Evolutionary conservation across 2,888 invertebrate species (phyloP).

Genomic region (Aquatica leii): DNA sequence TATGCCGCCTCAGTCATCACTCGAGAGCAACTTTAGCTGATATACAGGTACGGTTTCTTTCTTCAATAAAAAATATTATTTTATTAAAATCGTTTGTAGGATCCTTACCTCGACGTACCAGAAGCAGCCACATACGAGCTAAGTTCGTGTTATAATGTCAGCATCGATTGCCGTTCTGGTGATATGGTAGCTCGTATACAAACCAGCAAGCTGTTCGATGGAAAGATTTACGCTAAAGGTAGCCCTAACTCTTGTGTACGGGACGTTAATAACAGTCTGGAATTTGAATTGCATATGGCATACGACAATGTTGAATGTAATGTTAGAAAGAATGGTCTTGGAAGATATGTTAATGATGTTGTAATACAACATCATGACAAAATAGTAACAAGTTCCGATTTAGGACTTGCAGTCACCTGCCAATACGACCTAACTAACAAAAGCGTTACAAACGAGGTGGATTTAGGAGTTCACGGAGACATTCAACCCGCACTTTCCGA

Average conservation of each 20-base stretch:
- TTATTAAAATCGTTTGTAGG: constrained; percentile 61
- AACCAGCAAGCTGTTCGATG: constrained; percentile 91
- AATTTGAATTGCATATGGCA: constrained; percentile 91
- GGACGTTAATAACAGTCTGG: constrained; percentile 86
- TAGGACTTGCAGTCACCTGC: constrained; percentile 91
- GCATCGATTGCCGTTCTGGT: constrained; percentile 89
- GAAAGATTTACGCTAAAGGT: constrained; percentile 94
- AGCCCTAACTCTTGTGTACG: constrained; percentile 92
- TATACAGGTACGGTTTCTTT: constrained; percentile 71
- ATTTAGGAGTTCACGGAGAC: constrained; percentile 88
- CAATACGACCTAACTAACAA: constrained; percentile 95
- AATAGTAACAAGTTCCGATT: constrained; percentile 92
- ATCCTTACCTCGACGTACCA: constrained; percentile 89
- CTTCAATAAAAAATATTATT: background rate
- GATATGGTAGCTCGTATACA: constrained; percentile 94
- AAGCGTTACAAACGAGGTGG: constrained; percentile 91
- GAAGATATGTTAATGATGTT: constrained; percentile 82
- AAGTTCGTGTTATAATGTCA: constrained; percentile 93
- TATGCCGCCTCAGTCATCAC: constrained; percentile 92
- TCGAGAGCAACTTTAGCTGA: constrained; percentile 87
- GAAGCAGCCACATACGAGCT: constrained; percentile 93
- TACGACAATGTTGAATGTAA: constrained; percentile 94
- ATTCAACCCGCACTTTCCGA: constrained; percentile 85
- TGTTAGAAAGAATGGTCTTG: constrained; percentile 87
- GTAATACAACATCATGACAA: constrained; percentile 96